Evolutionary conservation across 1,140 invertebrate species (phyloP).

Genomic region (Chlorops oryzae): DNA sequence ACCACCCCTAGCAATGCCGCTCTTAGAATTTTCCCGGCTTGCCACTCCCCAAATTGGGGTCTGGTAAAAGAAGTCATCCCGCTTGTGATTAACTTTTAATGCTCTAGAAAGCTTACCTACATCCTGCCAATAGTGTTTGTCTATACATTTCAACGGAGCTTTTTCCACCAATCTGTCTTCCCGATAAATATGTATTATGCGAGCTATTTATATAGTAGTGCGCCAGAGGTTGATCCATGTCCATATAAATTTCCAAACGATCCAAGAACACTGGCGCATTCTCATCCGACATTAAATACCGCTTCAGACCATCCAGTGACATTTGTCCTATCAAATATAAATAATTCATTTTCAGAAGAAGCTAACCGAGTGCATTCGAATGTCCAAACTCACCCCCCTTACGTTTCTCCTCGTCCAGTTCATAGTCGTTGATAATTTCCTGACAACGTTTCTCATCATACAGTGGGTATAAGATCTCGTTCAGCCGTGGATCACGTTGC

Average conservation of each 20-base stretch:
- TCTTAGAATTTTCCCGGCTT: too few species aligned
- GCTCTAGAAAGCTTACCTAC: constrained; percentile 59
- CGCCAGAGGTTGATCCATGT: constrained; percentile 96
- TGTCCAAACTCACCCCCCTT: constrained; percentile 61
- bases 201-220: constrained; percentile 99
- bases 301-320: constrained; percentile 90
- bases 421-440: constrained; percentile 93
- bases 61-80: too few species aligned
- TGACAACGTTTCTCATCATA: constrained; percentile 91
- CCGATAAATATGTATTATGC: constrained; percentile 97
- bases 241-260: constrained; percentile 93
- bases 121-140: constrained; percentile 91
- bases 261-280: constrained; percentile 98
- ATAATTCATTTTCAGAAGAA: neutral
- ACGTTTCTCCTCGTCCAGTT: constrained; percentile 75
- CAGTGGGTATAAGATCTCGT: constrained; percentile 97
- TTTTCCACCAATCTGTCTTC: constrained; percentile 95
- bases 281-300: constrained; percentile 98
- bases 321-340: constrained; percentile 53
- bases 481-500: constrained; percentile 95
- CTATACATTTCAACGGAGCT: constrained; percentile 98
- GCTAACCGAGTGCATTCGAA: neutral
- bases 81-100: too few species aligned
- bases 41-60: too few species aligned
- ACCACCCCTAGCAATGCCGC: too few species aligned